Conservation (phyloP, 37 sponge, comb jelly and placozoan species). For the Beroe ovata region DNA sequence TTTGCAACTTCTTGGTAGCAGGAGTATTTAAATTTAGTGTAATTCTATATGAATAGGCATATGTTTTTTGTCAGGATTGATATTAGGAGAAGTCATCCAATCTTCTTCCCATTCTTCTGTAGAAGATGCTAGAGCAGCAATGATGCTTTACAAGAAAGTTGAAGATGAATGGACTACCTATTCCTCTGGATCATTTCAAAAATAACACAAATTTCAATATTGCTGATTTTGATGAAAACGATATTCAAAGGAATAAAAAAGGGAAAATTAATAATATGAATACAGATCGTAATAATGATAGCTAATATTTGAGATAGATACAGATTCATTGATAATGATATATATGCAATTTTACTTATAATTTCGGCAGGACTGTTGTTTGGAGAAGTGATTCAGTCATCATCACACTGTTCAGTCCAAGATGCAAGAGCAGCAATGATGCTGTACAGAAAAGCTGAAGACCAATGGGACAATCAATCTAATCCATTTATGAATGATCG, state of each 20-base stretch:
- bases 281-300: no score
- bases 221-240: no score
- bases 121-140: constrained; percentile 81
- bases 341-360: no score
- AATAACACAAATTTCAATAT: no score
- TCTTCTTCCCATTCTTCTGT: constrained; percentile 75
- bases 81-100: constrained; percentile 72
- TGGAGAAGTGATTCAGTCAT: constrained; percentile 71
- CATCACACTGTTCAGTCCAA: constrained; percentile 77
- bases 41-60: no score
- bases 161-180: constrained; percentile 74
- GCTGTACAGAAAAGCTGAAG: constrained; percentile 69
- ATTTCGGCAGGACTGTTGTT: constrained; percentile 10
- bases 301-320: no score
- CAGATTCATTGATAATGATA: no score
- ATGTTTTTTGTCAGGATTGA: constrained; percentile 14
- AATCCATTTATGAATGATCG: constrained; percentile 57
- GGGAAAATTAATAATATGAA: no score
- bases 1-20: no score
- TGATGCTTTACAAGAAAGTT: constrained; percentile 72
- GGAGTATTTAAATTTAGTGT: no score
- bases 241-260: no score
- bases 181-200: no score
- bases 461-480: constrained; percentile 71
- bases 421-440: constrained; percentile 84